These are phyloP conservation scores for Tichodroma muraria DNA, from an alignment of 2,113 vertebrate genomes.

Conservation along the genomic window DNA sequence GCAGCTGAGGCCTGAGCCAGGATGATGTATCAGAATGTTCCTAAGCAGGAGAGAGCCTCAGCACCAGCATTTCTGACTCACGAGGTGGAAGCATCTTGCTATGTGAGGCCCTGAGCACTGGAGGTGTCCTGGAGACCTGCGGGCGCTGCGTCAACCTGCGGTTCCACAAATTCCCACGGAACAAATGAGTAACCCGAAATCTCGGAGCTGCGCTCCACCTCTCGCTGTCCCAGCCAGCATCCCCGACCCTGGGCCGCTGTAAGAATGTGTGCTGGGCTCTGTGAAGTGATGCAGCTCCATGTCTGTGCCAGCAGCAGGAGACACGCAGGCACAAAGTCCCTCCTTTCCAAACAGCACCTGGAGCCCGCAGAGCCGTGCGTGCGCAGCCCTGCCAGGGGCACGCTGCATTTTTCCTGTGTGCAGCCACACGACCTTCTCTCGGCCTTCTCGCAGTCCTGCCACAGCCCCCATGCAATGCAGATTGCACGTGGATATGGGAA, in stretches of 20 bases:
- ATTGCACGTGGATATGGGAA: neutral
- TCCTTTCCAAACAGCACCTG: rapidly evolving
- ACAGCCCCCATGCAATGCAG: neutral
- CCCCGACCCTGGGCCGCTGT: neutral
- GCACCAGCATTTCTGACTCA: neutral
- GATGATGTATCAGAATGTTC: neutral
- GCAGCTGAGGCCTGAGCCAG: neutral
- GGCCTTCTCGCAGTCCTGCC: neutral
- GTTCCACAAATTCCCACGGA: neutral
- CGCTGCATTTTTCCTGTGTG: neutral
- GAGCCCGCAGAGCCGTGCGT: rapidly evolving
- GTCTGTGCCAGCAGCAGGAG: neutral
- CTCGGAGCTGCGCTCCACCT: neutral
- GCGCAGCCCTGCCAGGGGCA: rapidly evolving
- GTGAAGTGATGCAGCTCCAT: rapidly evolving
- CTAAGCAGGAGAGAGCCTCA: neutral
- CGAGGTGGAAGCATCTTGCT: neutral
- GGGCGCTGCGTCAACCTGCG: rapidly evolving
- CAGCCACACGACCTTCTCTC: neutral
- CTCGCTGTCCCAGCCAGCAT: neutral
- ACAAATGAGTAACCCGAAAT: rapidly evolving
- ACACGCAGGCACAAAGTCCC: too few species aligned
- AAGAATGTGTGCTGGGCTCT: neutral
- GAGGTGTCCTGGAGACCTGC: neutral
- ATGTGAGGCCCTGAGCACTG: neutral